Base-by-base conservation (phyloP, 1,140 invertebrate species). In the Copidosoma floridanum region DNA sequence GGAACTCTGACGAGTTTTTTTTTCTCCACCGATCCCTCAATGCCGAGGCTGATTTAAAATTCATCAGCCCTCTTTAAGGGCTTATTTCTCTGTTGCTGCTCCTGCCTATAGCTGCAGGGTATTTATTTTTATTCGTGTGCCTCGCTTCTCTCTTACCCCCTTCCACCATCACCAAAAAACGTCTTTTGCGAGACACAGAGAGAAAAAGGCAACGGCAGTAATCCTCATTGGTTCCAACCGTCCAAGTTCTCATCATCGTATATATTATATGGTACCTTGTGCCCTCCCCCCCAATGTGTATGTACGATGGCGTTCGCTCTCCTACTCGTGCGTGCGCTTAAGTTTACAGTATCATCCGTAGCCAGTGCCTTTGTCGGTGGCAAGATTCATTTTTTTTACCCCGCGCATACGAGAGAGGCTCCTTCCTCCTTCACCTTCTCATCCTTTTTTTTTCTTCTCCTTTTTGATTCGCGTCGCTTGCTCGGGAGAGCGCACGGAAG, bases 41-140 rank as follows among this genome's bases (percentile, higher is more conserved):
- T 79, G 74, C 43, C n/a, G 63, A 60, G 66, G 44, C 75, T 77
- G 75, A 79, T 79, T 80, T 79, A 79, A 79, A 79, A 79, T 80
- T 80, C 76, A 80, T 80, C 76, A 78, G 75, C 65, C n/a, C 75
- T 78, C 74, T 79, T 79, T 76, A 79, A 75, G 71, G 77, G 76
- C 76, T 78, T 79, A 77, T 77, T 77, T 78, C 76, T 77, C 70
- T 73, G 71, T 75, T 74, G 66, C 63, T 68, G 16, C 40, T 43
- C 54, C 21, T 12, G 29, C 29, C n/a, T n/a, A n/a, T n/a, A n/a
- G 76, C 77, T 76, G 69, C 62, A 51, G 74, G 77, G 68, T 79
- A 78, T 79, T 77, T 79, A 76, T 80, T 78, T 78, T 68, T 67
- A 68, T 63, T n/a, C n/a, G n/a, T 57, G 40, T 41, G 14, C 40